Conservation (phyloP, 2,797 vertebrate genomes). For the Leptatherina wallacei region DNA sequence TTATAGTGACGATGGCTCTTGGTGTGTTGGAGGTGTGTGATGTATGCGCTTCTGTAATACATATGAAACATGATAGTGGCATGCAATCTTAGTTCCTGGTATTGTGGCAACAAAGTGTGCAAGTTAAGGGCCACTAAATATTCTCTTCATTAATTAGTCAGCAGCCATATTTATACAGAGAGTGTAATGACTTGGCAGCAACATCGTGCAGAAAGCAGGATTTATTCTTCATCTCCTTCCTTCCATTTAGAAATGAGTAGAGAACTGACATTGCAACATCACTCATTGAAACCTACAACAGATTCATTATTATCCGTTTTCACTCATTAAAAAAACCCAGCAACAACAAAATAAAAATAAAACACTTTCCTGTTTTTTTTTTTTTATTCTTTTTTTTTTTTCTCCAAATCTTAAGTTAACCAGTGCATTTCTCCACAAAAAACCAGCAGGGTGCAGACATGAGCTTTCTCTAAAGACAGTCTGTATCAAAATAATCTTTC, state of each 20-base stretch:
- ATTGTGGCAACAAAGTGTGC: constrained; percentile 70
- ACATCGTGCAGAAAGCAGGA: constrained; percentile 27
- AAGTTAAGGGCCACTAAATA: constrained; percentile 69
- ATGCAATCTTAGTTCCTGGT: constrained; percentile 67
- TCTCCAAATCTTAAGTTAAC: constrained; percentile 10
- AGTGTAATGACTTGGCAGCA: neutral
- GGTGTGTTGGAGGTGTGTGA: constrained; percentile 61
- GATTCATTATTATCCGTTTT: constrained; percentile 1
- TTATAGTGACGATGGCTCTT: constrained; percentile 49
- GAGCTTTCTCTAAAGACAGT: constrained; percentile 80
- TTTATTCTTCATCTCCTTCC: constrained; percentile 30
- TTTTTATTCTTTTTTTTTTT: constrained; percentile 10
- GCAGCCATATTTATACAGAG: constrained; percentile 32
- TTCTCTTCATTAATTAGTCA: constrained; percentile 69
- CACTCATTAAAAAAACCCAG: neutral
- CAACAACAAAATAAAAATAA: too few species aligned
- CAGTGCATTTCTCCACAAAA: constrained; percentile 57
- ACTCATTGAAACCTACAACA: constrained; percentile 19
- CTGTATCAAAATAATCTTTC: constrained; percentile 57
- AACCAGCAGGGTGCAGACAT: constrained; percentile 91
- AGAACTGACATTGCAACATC: neutral
- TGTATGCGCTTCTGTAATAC: constrained; percentile 70
- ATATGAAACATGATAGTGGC: constrained; percentile 63
- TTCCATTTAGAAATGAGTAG: constrained; percentile 10
- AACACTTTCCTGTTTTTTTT: neutral